These are phyloP conservation scores for Penaeus monodon DNA, from an alignment of 2,888 invertebrate genomes.

Conservation along the genomic window DNA sequence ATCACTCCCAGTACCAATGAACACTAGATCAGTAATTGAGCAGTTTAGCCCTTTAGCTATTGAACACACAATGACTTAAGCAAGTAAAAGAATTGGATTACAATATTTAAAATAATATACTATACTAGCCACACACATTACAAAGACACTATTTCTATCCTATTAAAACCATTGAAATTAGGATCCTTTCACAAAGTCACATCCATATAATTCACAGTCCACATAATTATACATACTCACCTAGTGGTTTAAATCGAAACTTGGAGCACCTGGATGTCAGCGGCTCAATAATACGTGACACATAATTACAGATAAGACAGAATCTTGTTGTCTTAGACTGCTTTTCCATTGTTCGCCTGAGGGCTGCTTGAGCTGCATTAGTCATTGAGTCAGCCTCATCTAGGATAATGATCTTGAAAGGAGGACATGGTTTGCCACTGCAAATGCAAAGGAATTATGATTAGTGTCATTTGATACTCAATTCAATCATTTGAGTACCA, in stretches of 20 bases:
- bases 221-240: slow-evolving; percentile 72
- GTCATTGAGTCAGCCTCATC: slow-evolving; percentile 99
- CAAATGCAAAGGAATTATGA: slow-evolving; percentile 66
- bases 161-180: no score
- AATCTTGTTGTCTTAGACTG: slow-evolving; percentile 95
- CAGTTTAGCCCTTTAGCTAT: no score
- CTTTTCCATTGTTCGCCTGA: slow-evolving; percentile 97
- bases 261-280: slow-evolving; percentile 98
- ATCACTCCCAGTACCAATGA: no score
- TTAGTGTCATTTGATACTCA: slow-evolving; percentile 67
- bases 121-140: no score
- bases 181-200: no score
- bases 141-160: no score
- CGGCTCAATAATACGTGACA: slow-evolving; percentile 97
- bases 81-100: no score
- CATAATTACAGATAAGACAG: slow-evolving; percentile 98
- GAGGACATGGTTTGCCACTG: slow-evolving; percentile 86
- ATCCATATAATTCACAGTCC: not conserved
- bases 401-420: slow-evolving; percentile 95
- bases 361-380: slow-evolving; percentile 92
- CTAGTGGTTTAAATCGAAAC: slow-evolving; percentile 94
- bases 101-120: no score
- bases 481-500: no score
- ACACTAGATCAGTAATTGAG: no score
- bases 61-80: no score